Conservation (phyloP, 2,797 vertebrate species). For the Trachops cirrhosus region DNA sequence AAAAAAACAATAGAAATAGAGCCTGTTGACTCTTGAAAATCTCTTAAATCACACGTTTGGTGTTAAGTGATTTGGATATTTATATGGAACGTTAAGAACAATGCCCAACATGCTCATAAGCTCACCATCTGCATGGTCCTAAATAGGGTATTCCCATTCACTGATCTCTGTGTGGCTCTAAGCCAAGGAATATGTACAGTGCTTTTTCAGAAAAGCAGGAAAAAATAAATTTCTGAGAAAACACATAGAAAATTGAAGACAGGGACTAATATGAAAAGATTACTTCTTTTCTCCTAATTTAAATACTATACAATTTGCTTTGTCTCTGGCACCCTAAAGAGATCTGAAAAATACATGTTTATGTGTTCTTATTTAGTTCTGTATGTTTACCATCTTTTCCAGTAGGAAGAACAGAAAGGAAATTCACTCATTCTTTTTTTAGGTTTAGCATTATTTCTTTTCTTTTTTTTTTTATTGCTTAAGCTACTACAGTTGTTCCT, state of each 20-base stretch:
- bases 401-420: background rate
- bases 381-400: background rate
- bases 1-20: conserved; percentile 23
- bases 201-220: background rate
- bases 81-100: background rate
- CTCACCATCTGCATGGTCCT: background rate
- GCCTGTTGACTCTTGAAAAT: background rate
- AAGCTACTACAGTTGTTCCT: background rate
- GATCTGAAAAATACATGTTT: background rate
- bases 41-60: background rate
- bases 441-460: background rate
- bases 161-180: background rate
- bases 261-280: background rate
- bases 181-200: background rate
- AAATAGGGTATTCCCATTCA: background rate
- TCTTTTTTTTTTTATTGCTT: background rate
- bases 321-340: background rate
- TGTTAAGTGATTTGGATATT: background rate
- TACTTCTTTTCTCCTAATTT: background rate
- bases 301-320: background rate
- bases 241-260: background rate
- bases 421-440: background rate
- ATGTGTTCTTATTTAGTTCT: background rate
- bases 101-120: too few relatives aligned
- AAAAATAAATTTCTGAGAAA: background rate